phyloP scores from a whole-genome alignment of 2,888 invertebrate species.

The Xanthorhoe designata region DNA sequence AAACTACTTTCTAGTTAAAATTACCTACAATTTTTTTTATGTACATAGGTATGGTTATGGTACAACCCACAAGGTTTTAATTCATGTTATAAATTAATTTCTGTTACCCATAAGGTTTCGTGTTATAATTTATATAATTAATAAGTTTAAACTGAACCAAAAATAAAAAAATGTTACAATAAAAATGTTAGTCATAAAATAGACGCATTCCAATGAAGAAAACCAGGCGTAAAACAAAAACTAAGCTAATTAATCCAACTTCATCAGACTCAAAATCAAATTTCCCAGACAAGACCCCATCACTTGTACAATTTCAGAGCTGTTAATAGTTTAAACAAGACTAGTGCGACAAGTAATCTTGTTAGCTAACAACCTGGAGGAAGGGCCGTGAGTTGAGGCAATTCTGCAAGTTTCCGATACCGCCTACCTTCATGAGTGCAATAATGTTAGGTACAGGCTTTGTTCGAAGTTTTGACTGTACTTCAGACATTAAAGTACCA shows the following conservation, averaged over 20 bases:
- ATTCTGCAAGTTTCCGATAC: conserved; percentile 51
- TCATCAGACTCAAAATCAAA: conserved; percentile 8
- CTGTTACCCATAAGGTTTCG: too few relatives aligned
- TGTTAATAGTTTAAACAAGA: conserved; percentile 72
- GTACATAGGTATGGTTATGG: too few relatives aligned
- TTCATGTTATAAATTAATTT: too few relatives aligned
- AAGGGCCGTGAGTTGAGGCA: conserved; percentile 72
- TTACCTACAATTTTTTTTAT: too few relatives aligned
- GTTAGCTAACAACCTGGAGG: conserved; percentile 73
- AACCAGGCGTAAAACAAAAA: neutral
- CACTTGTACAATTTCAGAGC: conserved; percentile 54
- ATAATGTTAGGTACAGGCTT: conserved; percentile 28
- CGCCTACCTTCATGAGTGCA: conserved; percentile 31
- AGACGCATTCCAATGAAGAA: too few relatives aligned
- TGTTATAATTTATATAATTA: too few relatives aligned
- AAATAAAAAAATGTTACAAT: too few relatives aligned
- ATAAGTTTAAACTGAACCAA: too few relatives aligned
- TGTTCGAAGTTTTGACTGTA: conserved; percentile 20
- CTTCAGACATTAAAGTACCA: too few relatives aligned
- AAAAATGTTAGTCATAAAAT: too few relatives aligned
- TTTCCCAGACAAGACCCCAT: conserved; percentile 24
- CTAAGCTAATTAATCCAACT: neutral
- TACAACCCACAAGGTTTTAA: too few relatives aligned
- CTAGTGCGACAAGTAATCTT: conserved; percentile 69
- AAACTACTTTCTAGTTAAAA: too few relatives aligned